Conservation (phyloP, 2,797 vertebrate species). For the Limosa lapponica region DNA sequence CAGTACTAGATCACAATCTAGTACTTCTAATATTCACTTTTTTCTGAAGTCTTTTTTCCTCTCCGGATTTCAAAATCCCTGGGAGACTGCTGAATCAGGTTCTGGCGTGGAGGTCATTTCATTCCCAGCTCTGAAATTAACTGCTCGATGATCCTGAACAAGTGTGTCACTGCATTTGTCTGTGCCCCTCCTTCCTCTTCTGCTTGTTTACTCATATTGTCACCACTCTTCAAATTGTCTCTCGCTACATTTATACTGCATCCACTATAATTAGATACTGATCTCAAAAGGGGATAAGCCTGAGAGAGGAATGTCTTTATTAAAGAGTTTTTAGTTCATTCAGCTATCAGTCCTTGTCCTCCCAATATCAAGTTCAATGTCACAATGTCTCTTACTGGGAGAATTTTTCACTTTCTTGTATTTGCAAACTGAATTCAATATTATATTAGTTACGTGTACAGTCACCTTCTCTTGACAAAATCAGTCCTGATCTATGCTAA, state of each 20-base stretch:
- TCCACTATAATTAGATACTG: not conserved
- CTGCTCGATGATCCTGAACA: not conserved
- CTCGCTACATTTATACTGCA: not conserved
- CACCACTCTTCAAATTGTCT: not conserved
- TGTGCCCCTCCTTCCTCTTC: not conserved
- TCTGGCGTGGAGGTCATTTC: not conserved
- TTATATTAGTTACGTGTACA: rapidly evolving
- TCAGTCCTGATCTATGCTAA: not conserved
- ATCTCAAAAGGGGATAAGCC: not conserved
- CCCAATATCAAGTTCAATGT: not conserved
- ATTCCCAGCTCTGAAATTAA: not conserved
- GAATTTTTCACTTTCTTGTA: not conserved
- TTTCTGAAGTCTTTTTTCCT: not conserved
- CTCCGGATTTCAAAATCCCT: not conserved
- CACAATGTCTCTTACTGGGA: not conserved
- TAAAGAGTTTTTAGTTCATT: not conserved
- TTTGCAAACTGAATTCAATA: not conserved
- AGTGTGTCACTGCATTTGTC: not conserved
- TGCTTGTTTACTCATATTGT: not conserved
- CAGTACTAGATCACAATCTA: not conserved
- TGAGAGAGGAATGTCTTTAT: not conserved
- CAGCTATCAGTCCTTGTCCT: not conserved
- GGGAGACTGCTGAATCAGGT: not conserved
- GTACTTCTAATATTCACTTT: not conserved
- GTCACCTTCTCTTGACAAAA: not conserved